Evolutionary conservation across 2,113 vertebrate species (phyloP), one percentile per base, ranked within the genome.

Genomic region (Cinclus mexicanus): DNA sequence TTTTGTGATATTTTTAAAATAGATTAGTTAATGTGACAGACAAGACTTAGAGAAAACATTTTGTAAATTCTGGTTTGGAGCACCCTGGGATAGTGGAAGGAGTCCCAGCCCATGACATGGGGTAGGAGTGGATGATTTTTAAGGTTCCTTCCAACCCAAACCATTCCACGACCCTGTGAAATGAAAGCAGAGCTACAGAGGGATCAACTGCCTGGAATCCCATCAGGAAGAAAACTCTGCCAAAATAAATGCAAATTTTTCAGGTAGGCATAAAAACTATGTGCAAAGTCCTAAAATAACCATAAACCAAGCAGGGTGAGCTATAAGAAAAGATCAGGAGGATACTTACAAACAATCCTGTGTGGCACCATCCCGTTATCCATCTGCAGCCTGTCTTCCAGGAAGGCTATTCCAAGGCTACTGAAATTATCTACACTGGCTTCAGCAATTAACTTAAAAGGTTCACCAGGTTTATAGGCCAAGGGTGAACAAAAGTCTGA

Each of bases 331-430:
- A 0, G 55, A 49, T 18, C 3, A 7, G 25, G 16, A 74, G 56
- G 39, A 39, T 67, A 99, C 99, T 97, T 96, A 99, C 99, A 99
- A 71, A 99, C 96, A 53, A 99, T 99, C 97, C 98, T 99, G 56
- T 98, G 98, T 29, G 99, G 99, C 56, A 97, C 72, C 50, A 99
- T 98, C 61, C 99, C 99, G 6, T 99, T 96, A 47, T 99, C 99
- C 98, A 99, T 98, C 70, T 97, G 98, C 31, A 99, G 98, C 35
- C 99, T 98, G 78, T 99, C 98, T 96, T 99, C 99, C 96, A 99
- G 98, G 90, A 99, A 99, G 3, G 99, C 99, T 92, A 98, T 98
- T 5, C 99, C 99, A 9, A 99, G 98, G 55, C 95, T 98, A 93
- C 98, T 99, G 98, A 99, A 99, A 97, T 99, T 96, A 37, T 99